A percentile compares a stretch with the other conserved stretches of the same genome.
phyloP scores from a whole-genome alignment of 1,140 invertebrate species.

The Sarcophaga peregrina region DNA sequence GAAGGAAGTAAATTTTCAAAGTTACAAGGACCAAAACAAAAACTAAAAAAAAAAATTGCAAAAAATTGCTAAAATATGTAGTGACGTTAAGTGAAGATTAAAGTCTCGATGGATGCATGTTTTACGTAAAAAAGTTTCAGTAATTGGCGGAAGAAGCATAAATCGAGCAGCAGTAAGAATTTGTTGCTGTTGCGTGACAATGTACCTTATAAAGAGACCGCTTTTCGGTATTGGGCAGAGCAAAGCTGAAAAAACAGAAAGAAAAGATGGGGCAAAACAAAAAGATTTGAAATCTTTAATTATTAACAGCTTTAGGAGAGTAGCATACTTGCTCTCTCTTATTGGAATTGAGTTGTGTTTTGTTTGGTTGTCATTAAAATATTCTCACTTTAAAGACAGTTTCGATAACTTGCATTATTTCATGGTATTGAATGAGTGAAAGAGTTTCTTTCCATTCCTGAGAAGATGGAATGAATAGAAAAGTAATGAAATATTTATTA shows the following conservation, averaged over 20 bases:
- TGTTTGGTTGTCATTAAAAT: too few relatives aligned
- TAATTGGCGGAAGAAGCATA: not conserved
- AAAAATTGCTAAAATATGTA: not conserved
- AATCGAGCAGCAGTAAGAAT: not conserved
- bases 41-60: not conserved
- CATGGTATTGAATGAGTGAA: too few relatives aligned
- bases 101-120: not conserved
- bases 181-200: not conserved
- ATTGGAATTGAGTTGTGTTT: too few relatives aligned
- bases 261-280: not conserved
- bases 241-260: not conserved
- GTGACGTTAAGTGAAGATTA: slow-evolving; percentile 5
- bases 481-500: too few relatives aligned
- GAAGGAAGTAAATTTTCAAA: too few relatives aligned
- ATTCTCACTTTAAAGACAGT: too few relatives aligned
- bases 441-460: too few relatives aligned
- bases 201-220: not conserved
- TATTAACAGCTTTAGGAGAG: too few relatives aligned
- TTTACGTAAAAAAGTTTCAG: not conserved
- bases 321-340: too few relatives aligned
- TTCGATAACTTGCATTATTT: too few relatives aligned
- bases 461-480: too few relatives aligned
- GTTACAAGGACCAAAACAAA: not conserved
- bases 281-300: not conserved
- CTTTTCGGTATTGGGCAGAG: too few relatives aligned